These are phyloP conservation scores for Sinhomidia bicolor DNA, from an alignment of 2,888 invertebrate species.

Conservation along the genomic window DNA sequence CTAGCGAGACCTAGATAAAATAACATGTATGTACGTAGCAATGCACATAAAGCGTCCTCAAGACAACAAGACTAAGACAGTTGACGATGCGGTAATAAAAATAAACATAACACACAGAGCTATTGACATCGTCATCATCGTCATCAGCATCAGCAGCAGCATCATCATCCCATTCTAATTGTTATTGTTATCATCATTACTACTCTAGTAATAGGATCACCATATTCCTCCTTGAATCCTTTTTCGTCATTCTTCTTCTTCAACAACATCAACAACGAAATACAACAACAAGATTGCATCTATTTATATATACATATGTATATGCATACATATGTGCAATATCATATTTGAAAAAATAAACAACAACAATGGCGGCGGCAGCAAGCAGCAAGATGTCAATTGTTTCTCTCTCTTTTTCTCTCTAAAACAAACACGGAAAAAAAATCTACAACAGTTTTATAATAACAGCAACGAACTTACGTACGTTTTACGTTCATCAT, in stretches of 20 bases:
- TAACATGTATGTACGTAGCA: too few species aligned
- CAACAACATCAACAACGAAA: background rate
- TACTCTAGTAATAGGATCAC: too few species aligned
- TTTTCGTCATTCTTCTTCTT: too few species aligned
- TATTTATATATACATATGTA: too few species aligned
- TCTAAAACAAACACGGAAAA: too few species aligned
- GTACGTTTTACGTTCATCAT: too few species aligned
- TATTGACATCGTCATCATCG: constrained; percentile 39
- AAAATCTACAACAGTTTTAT: too few species aligned
- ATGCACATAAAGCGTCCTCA: background rate
- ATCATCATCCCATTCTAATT: constrained; percentile 45
- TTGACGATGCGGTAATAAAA: constrained; percentile 38
- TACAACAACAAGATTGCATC: background rate
- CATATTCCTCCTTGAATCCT: too few species aligned
- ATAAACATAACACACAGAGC: constrained; percentile 49
- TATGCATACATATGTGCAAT: background rate
- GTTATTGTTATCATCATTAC: constrained; percentile 49
- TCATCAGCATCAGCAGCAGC: too few species aligned
- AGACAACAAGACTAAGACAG: background rate
- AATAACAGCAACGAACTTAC: too few species aligned
- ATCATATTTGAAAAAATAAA: too few species aligned
- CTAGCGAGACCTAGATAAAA: too few species aligned
- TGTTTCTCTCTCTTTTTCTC: background rate
- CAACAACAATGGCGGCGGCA: background rate
- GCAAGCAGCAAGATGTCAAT: background rate